Evolutionary conservation across 2,888 invertebrate genomes (phyloP), one percentile per base, ranked within the genome.

Genomic region (Meteorus colon): DNA sequence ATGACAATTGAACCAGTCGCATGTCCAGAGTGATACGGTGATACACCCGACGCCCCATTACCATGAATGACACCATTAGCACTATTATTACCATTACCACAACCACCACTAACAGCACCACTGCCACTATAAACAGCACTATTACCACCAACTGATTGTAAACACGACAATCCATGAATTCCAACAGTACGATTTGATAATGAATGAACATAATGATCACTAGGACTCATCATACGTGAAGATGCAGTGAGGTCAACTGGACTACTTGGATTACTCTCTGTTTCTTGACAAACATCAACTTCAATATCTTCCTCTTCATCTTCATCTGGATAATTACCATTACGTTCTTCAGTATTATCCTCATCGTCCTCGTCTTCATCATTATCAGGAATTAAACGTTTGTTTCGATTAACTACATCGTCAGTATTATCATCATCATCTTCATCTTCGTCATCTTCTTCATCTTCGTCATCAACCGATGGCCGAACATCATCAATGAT

Each of bases 171-270:
- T 14, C 87, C 78, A 77, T 86, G 85, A 68, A 73, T 62, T 62
- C 71, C 78, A 78, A 84, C 77, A 41, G 82, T 84, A 16, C 84
- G 82, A 62, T 77, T 79, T 37, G 82, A 80, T 77, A 87, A 86
- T 0, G 87, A 88, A 80, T 85, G 85, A 14, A 86, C 78, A 69
- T 85, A 86, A 77, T 84, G 85, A 63, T 86, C 84, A 48, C 76
- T 79, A 24, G 82, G 75, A 24, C 85, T 85, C 16, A 73, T 73
- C 16, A 55, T 66, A 55, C 87, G 84, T 4, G 89, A 88, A 16
- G 90, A 85, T 0, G 89, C 89, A 31, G 90, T 90, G 4, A 90
- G 82, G 72, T 91, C 90, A 5, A 91, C 90, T 2, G 91, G 91
- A 72, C 89, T 89, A 62, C 89, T 88, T 0, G 89, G 88, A 69